Evolutionary conservation across 2,113 vertebrate genomes (phyloP), one percentile per base, ranked within the genome.

Genomic region (Clarias gariepinus): DNA sequence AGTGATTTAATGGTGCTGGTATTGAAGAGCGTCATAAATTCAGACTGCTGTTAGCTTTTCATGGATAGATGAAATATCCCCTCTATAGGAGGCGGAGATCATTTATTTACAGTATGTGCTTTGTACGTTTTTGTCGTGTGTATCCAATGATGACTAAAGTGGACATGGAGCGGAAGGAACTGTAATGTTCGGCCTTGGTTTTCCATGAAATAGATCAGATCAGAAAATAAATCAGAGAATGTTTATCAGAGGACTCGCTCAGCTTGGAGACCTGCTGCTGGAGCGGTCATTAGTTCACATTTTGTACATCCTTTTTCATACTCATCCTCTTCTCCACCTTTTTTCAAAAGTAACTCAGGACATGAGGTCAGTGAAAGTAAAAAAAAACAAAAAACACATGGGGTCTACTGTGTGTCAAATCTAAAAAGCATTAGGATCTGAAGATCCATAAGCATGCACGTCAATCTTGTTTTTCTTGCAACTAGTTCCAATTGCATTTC

Each of bases 1-100:
- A 77, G 4, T 87, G 80, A 87, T 76, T 76, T 63, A 87, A 36
- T 55, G n/a, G 58, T 30, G 80, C 69, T 77, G 12, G 52, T 83
- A n/a, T 63, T n/a, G 36, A 19, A 58, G 4, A 1, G 18, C 3
- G 16, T 47, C 23, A 66, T 76, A 41, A 76, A 76, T 13, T 41
- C 69, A 19, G 78, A 64, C 33, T 73, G 79, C 55, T 52, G 23
- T 55, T 28, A 52, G 3, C 9, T 18, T 76, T 87, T 77, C 60
- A 53, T 2, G 66, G 68, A 47, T 28, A 36, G 36, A 63, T 64
- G 3, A 63, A 69, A 61, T 73, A 41, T 12, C 28, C 21, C 2
- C 15, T 33, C 69, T 33, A 61, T 73, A 76, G 57, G 55, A 13
- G 19, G 55, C 10, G 5, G 55, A 63, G 8, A 23, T 63, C 18